Evolutionary conservation across 2,888 invertebrate species (phyloP).

Genomic region (Drosophila lacicola): DNA sequence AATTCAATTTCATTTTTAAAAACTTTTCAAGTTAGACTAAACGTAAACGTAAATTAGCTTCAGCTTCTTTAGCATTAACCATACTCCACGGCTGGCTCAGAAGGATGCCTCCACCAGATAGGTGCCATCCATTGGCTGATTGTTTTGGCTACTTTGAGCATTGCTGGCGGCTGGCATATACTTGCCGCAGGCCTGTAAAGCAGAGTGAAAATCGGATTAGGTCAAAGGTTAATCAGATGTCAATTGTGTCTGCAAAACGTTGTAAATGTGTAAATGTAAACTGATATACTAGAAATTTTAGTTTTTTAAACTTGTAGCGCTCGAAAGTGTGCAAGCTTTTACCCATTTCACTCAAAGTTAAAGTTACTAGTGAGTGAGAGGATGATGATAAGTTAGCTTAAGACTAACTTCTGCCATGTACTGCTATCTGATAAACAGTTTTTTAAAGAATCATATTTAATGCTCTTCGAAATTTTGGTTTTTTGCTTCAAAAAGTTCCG

Average conservation of each 20-base stretch:
- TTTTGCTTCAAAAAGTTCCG: no score
- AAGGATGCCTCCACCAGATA: slow-evolving; percentile 94
- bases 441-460: no score
- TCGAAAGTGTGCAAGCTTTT: slow-evolving; percentile 7
- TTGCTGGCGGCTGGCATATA: slow-evolving; percentile 94
- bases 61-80: slow-evolving; percentile 23
- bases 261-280: slow-evolving; percentile 3
- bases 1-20: slow-evolving; percentile 64
- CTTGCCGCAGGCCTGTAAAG: slow-evolving; percentile 91
- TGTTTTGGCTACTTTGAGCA: slow-evolving; percentile 92
- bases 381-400: no score
- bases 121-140: slow-evolving; percentile 93
- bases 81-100: slow-evolving; percentile 85
- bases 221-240: background rate
- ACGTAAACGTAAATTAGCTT: slow-evolving; percentile 67
- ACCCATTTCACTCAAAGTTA: no score
- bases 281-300: background rate
- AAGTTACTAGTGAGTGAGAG: no score
- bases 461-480: no score
- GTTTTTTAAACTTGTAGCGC: background rate
- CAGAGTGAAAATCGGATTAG: slow-evolving; percentile 17
- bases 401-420: no score
- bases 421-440: no score
- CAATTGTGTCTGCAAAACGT: slow-evolving; percentile 1
- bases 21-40: slow-evolving; percentile 75